Evolutionary conservation across 2,888 invertebrate genomes (phyloP), one percentile per base, ranked within the genome.

Genomic region (Aphodius sticticus): DNA sequence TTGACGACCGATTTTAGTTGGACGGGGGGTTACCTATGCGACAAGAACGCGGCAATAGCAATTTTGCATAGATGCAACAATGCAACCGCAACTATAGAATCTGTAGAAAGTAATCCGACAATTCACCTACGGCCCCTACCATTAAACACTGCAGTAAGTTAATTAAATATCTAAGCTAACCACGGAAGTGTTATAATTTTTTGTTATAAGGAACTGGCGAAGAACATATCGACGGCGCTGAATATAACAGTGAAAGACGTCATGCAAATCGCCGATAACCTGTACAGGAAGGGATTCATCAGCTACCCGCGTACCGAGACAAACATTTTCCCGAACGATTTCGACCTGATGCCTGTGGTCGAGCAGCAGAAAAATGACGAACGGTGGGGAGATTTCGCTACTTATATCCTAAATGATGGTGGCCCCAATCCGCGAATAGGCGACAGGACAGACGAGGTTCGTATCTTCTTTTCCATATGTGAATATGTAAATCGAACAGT

Each of bases 221-320:
- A 99, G 90, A 90, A 95, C 76, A 96, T 95, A 0, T 98, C 98
- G 0, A 92, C 96, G 75, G 99, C 99, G 88, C 89, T 99, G 15
- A 94, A 93, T 88, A 94, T 99, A 69, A 97, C 94, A 84, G 99
- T 99, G 0, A 99, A 99, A 89, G 96, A 97, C 87, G 95, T 97
- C 0, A 99, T 99, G 99, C 93, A 93, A 83, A 93, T 98, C 37
- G 99, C 99, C 0, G 99, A 99, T 87, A 97, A 96, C 86, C 90
- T 99, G 0, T 99, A 99, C 89, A 97, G 96, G 0, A 94, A 96
- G 88, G 99, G 99, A 88, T 94, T 94, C 77, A 99, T 99, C 80
- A 99, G 99, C 88, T 99, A 99, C 89, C 99, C 99, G 0, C 94
- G 99, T 87, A 99, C 99, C 0, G 99, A 99, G 89, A 99, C 99